A percentile compares a stretch with the other conserved stretches of the same genome.
Conservation (phyloP, 1,140 invertebrate species). For the Hermetia illucens region DNA sequence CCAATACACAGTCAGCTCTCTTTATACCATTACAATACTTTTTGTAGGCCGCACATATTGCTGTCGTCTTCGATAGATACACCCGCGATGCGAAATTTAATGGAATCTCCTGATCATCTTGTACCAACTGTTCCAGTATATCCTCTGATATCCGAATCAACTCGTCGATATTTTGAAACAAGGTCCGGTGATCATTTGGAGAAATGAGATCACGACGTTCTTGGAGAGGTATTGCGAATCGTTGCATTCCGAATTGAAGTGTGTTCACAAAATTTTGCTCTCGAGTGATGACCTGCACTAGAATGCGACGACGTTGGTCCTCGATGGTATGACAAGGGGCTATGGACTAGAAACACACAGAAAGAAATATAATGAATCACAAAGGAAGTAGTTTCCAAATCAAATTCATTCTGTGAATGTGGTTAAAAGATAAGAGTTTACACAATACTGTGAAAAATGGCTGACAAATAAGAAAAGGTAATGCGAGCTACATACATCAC, state of each 20-base stretch:
- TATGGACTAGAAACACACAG: constrained; percentile 20
- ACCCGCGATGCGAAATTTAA: constrained; percentile 47
- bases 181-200: constrained; percentile 52
- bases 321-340: constrained; percentile 30
- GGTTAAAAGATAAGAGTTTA: no score
- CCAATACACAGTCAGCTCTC: constrained; percentile 63
- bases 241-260: constrained; percentile 56
- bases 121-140: constrained; percentile 56
- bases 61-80: constrained; percentile 54
- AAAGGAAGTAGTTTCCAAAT: constrained; percentile 4
- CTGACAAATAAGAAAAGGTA: no score
- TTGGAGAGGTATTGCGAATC: constrained; percentile 53
- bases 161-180: constrained; percentile 75
- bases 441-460: no score
- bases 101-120: constrained; percentile 53
- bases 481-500: no score
- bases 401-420: no score
- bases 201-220: constrained; percentile 59
- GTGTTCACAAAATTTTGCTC: constrained; percentile 60
- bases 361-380: constrained; percentile 8
- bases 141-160: constrained; percentile 63
- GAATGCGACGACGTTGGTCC: constrained; percentile 34
- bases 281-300: constrained; percentile 43
- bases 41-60: constrained; percentile 58
- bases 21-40: constrained; percentile 69